Evolutionary conservation across 30 jellyfish, hydroid and myxozoan genomes (phyloP), one percentile per base, ranked within the genome.

Genomic region (Turritopsis dohrnii): DNA sequence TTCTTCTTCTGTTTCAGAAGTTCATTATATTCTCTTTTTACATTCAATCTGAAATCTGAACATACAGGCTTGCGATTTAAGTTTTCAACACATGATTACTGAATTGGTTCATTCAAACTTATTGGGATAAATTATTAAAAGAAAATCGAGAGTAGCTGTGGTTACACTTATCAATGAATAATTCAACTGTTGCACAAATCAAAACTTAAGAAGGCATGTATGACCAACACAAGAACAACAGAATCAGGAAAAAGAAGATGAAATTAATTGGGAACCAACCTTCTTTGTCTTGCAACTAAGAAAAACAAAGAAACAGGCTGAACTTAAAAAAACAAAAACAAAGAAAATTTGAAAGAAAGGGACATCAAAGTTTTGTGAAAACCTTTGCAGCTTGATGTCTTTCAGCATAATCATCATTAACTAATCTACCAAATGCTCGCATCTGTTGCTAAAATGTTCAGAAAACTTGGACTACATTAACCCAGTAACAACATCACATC

Each of bases 1-100:
- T 85, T 87, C 54, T 93, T 81, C 88, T 92, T 92, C 71, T 85
- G 85, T 66, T 92, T 81, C 79, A 92, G 83, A 0, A 92, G 80
- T 7, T 86, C 95, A 24, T 91, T 89, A 71, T 91, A 91, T 4
- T 88, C 94, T 73, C 84, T 89, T 54, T 86, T 88, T 26, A 90
- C 74, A 21, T 86, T 87, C 19, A 92, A 26, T 82, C 76, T 66
- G 41, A 65, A 82, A 8, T 71, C 89, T 69, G 8, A 69, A 69
- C 60, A 13, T 41, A 41, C 13, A 5, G 13, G 13, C 60, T 41
- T 41, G 60, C 60, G 60, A 41, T 41, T 41, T 13, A 41, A 41
- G 9, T 41, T 41, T 41, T 41, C 60, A 41, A 13, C 60, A 41
- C 13, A 41, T 41, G 60, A 41, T 41, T 41, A 41, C 13, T 41